Base-by-base conservation (phyloP, 1,140 invertebrate species). In the Neodiprion pinetum region DNA sequence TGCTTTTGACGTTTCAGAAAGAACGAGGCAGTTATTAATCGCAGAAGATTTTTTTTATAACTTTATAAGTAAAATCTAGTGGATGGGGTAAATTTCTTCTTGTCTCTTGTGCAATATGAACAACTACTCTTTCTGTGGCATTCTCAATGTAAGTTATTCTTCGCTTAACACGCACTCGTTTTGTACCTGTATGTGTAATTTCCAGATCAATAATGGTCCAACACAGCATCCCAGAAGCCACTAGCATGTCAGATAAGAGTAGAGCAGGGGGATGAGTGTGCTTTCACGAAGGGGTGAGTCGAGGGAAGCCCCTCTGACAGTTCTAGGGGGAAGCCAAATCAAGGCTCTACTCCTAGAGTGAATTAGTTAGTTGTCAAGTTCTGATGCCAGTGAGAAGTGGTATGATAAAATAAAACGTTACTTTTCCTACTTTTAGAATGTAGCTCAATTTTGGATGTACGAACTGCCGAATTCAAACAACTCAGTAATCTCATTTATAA, bases 181-280 rank as follows among this genome's bases (percentile, higher is more conserved):
- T 40, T 11, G 8, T 61, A n/a, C n/a, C 11, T 61, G 53, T 11
- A n/a, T 61, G n/a, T 61, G 53, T 61, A 61, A 11, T 8, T 61
- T 61, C 53, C 53, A 83, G 79, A 88, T 88, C 86, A 88, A 87
- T 87, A 88, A 85, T 82, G 86, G 85, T 87, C 84, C 85, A 77
- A 80, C 81, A 83, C 83, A 86, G 85, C 85, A 82, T 87, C 84
- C 80, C 80, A 74, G 76, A 75, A 72, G 73, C 77, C 75, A 72
- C 74, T 75, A 68, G 61, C 40, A 69, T 23, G 53, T 61, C 53
- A 61, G 53, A 61, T 61, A 61, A 61, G 53, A 61, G 53, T 61
- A n/a, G 77, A 76, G 72, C 67, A 74, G 72, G 78, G 67, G 21
- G 7, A 47, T 23, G 73, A 75, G 78, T 80, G 74, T 73, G 68